Evolutionary conservation across 53 echinoderm and acorn worm genomes (phyloP).

Genomic region (Zoroaster sp.): DNA sequence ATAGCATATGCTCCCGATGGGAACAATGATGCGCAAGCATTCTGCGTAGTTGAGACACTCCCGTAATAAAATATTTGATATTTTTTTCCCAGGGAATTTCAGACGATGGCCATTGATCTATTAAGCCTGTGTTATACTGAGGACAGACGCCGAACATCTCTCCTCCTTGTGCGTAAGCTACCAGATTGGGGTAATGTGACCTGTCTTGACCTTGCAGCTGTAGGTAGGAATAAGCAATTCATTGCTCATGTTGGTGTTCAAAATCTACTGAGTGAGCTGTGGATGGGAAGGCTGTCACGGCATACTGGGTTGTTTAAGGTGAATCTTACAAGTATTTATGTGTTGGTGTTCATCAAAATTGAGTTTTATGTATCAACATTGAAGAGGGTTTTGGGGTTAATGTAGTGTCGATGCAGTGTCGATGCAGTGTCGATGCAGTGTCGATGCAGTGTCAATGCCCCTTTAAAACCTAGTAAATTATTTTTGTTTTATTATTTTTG

Average conservation of each 20-base stretch:
- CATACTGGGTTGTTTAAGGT: constrained; percentile 56
- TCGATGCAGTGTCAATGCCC: too few relatives aligned
- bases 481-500: too few relatives aligned
- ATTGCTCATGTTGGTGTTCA: constrained; percentile 88
- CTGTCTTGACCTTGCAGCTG: constrained; percentile 75
- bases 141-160: constrained; percentile 73
- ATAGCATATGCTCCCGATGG: too few relatives aligned
- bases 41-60: too few relatives aligned
- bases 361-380: too few relatives aligned
- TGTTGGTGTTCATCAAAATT: too few relatives aligned
- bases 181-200: constrained; percentile 81
- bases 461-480: too few relatives aligned
- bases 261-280: constrained; percentile 81
- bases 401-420: too few relatives aligned
- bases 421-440: too few relatives aligned
- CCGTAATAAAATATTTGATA: background rate
- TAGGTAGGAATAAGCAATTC: constrained; percentile 72
- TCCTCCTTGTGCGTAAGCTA: constrained; percentile 74
- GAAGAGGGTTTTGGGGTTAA: too few relatives aligned
- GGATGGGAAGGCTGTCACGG: constrained; percentile 78
- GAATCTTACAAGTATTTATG: too few relatives aligned
- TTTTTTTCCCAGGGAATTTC: constrained; percentile 63
- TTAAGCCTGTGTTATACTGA: constrained; percentile 79
- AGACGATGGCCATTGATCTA: constrained; percentile 73
- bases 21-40: too few relatives aligned